These are phyloP conservation scores for Callitettix versicolor DNA, from an alignment of 1,140 invertebrate genomes.

Conservation along the genomic window DNA sequence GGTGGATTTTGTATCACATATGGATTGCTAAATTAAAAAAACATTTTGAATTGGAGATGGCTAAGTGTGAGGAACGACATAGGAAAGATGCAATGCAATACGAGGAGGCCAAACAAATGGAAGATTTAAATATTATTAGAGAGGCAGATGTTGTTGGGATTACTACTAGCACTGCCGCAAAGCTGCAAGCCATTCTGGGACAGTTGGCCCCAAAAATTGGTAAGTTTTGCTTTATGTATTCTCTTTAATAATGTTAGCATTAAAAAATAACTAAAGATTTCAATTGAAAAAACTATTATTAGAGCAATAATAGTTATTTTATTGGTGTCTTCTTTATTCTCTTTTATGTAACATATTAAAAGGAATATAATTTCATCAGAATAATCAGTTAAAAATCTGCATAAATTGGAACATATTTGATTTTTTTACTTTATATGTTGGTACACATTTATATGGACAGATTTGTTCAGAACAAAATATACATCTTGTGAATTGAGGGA, in stretches of 20 bases:
- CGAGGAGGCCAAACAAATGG: constrained; percentile 14
- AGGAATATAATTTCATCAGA: too few relatives aligned
- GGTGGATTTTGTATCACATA: constrained; percentile 15
- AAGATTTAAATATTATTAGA: constrained; percentile 15
- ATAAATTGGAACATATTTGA: too few relatives aligned
- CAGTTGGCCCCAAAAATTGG: constrained; percentile 48
- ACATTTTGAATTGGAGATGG: background rate
- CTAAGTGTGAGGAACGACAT: background rate
- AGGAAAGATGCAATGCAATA: background rate
- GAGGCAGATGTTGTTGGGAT: constrained; percentile 49
- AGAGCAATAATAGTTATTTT: too few relatives aligned
- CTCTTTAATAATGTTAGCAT: background rate
- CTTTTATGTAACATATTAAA: too few relatives aligned
- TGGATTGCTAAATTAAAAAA: constrained; percentile 7
- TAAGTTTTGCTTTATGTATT: constrained; percentile 25
- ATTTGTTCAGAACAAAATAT: too few relatives aligned
- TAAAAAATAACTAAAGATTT: background rate
- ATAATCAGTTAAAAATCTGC: too few relatives aligned
- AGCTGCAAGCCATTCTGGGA: constrained; percentile 47
- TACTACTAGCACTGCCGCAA: constrained; percentile 67
- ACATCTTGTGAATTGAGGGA: too few relatives aligned
- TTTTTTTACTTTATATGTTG: too few relatives aligned
- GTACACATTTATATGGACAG: too few relatives aligned
- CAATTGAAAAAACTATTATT: too few relatives aligned
- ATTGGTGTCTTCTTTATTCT: too few relatives aligned